A percentile compares a stretch with the other conserved stretches of the same genome.
Evolutionary conservation across 2,797 vertebrate genomes (phyloP).

Genomic region (Megaceryle alcyon): DNA sequence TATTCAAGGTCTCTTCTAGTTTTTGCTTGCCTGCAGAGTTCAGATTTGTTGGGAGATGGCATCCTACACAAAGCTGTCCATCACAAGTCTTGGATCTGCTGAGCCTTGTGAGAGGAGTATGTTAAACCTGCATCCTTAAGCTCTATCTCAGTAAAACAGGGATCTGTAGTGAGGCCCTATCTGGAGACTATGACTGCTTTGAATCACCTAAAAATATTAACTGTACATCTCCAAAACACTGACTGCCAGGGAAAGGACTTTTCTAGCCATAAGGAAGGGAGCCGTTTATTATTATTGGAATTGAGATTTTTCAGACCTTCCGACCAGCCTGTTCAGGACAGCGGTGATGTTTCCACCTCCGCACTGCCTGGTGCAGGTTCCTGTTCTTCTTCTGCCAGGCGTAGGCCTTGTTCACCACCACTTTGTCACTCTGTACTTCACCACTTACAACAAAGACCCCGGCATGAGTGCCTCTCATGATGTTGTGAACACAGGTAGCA

Average conservation of each 20-base stretch:
- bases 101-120: not conserved
- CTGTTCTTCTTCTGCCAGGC: constrained; percentile 84
- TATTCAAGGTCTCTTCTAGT: not conserved
- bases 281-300: not conserved
- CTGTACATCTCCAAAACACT: constrained; percentile 17
- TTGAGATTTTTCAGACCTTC: not conserved
- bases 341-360: constrained; percentile 84
- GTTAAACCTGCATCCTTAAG: not conserved
- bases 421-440: constrained; percentile 80
- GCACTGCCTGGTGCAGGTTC: constrained; percentile 80
- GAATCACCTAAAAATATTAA: not conserved
- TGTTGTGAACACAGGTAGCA: constrained; percentile 85
- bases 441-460: constrained; percentile 84
- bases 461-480: constrained; percentile 79
- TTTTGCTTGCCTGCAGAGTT: not conserved
- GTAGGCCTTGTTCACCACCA: constrained; percentile 86
- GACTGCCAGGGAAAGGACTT: constrained; percentile 14
- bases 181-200: constrained; percentile 11
- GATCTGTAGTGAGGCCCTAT: not conserved
- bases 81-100: not conserved
- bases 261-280: constrained; percentile 41
- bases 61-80: not conserved
- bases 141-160: not conserved
- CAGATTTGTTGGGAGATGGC: not conserved
- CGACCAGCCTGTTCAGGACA: constrained; percentile 73